Evolutionary conservation across 2,888 invertebrate species (phyloP).

Genomic region (Yponomeuta malinellus): DNA sequence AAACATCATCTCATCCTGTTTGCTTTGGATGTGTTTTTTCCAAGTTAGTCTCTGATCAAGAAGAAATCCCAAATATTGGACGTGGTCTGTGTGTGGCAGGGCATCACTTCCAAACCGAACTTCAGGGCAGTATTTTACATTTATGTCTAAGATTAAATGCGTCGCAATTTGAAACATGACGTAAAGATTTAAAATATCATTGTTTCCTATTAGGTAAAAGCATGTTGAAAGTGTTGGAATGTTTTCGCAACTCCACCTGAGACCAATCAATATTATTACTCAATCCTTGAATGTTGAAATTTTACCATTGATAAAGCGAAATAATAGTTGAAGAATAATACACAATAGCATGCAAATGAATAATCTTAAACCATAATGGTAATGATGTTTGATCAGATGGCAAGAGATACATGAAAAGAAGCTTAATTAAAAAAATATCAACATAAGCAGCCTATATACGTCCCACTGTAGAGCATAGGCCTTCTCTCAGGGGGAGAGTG

Average conservation of each 20-base stretch:
- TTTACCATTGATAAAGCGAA: neutral
- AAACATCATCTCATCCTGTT: too few species aligned
- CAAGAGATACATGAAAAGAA: neutral
- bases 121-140: too few species aligned
- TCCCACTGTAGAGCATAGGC: too few species aligned
- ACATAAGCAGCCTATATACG: too few species aligned
- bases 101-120: too few species aligned
- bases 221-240: neutral
- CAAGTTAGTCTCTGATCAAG: too few species aligned
- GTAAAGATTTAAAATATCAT: neutral
- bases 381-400: neutral
- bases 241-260: neutral
- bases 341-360: neutral
- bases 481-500: too few species aligned
- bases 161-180: neutral
- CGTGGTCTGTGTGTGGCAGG: too few species aligned
- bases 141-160: neutral
- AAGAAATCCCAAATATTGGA: too few species aligned
- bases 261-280: neutral
- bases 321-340: neutral
- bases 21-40: too few species aligned
- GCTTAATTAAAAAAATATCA: too few species aligned
- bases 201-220: neutral
- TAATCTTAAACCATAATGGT: too few species aligned
- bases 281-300: neutral